Percentiles rank a stretch among this genome's conserved stretches.
phyloP scores from a whole-genome alignment of 2,888 invertebrate species.

The Stenurella melanura region DNA sequence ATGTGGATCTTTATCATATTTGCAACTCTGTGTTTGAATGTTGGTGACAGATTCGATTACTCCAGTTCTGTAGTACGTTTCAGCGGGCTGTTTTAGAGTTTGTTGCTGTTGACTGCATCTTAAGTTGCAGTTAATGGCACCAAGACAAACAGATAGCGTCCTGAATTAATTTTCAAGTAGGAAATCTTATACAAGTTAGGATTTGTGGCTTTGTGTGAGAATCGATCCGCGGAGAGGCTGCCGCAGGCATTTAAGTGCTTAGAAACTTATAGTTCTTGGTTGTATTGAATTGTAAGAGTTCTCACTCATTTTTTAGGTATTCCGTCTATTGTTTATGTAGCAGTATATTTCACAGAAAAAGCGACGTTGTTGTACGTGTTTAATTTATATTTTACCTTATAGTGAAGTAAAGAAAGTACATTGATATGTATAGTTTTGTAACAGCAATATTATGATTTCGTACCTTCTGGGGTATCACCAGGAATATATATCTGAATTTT shows the following conservation, averaged over 20 bases:
- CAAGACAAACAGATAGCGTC: conserved; percentile 31
- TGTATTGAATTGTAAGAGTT: too few species aligned
- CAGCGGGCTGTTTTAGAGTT: conserved; percentile 1
- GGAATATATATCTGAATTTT: too few species aligned
- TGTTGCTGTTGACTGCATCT: conserved; percentile 22
- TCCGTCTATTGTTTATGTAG: too few species aligned
- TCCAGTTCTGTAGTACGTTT: conserved; percentile 21
- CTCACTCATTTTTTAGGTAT: too few species aligned
- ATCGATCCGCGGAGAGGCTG: neutral
- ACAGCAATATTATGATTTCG: too few species aligned
- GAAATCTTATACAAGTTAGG: conserved; percentile 20
- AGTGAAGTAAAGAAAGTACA: too few species aligned
- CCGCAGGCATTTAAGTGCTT: neutral
- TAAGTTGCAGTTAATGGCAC: conserved; percentile 31
- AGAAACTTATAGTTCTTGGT: neutral
- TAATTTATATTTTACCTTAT: too few species aligned
- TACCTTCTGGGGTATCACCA: too few species aligned
- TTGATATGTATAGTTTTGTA: too few species aligned
- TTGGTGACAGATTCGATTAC: conserved; percentile 38
- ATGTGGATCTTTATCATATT: conserved; percentile 21
- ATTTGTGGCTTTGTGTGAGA: neutral
- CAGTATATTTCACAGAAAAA: too few species aligned
- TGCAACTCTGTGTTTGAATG: conserved; percentile 12
- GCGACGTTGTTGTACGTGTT: too few species aligned
- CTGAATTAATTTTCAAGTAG: conserved; percentile 23